These are phyloP conservation scores for Ptilodon capucinus DNA, from an alignment of 2,888 invertebrate genomes.

Conservation along the genomic window DNA sequence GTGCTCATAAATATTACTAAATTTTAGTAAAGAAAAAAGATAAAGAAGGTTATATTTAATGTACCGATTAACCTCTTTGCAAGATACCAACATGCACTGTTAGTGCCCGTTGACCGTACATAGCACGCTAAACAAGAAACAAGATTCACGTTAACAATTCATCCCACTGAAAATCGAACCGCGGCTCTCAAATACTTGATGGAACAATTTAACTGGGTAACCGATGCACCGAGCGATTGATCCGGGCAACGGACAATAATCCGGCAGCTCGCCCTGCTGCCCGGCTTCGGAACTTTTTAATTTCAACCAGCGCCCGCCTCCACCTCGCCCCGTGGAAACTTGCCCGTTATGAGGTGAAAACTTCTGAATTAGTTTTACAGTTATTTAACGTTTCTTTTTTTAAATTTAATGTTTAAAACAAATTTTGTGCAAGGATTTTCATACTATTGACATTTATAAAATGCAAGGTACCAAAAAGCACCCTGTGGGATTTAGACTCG, in stretches of 20 bases:
- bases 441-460: neutral
- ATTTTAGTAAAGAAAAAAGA: no score
- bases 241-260: slow-evolving; percentile 19
- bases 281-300: slow-evolving; percentile 23
- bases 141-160: neutral
- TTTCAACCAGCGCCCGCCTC: slow-evolving; percentile 10
- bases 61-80: no score
- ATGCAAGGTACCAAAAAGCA: no score
- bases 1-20: no score
- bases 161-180: neutral
- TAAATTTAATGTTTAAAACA: neutral
- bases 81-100: no score
- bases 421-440: neutral
- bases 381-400: slow-evolving; percentile 7
- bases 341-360: slow-evolving; percentile 32
- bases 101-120: neutral
- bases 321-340: slow-evolving; percentile 3
- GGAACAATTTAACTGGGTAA: slow-evolving; percentile 17
- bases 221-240: slow-evolving; percentile 21
- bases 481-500: no score
- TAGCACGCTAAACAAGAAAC: neutral
- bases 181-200: slow-evolving; percentile 11
- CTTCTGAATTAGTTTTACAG: slow-evolving; percentile 37
- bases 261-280: neutral
- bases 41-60: no score